A percentile compares a stretch with the other conserved stretches of the same genome.
Evolutionary conservation across 2,797 vertebrate genomes (phyloP).

Genomic region (Manis javanica): DNA sequence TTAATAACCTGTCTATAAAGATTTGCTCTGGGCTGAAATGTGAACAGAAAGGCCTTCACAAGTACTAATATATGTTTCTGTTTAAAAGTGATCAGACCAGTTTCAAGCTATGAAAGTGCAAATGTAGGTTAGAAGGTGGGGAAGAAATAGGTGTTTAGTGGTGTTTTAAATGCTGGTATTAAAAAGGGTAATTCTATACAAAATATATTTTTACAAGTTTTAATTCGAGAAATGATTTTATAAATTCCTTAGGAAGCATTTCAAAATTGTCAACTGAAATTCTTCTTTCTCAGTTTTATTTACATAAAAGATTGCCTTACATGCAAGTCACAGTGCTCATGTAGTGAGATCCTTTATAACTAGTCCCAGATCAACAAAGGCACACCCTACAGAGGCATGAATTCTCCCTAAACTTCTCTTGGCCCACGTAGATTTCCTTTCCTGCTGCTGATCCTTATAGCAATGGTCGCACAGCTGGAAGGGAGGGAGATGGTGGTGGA

Average conservation of each 20-base stretch:
- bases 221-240: conserved; percentile 35
- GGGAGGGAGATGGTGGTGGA: background rate
- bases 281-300: conserved; percentile 28
- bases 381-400: background rate
- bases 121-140: background rate
- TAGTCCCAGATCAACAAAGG: background rate
- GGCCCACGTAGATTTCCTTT: background rate
- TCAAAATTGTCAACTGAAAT: conserved; percentile 54
- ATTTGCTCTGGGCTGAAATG: conserved; percentile 78
- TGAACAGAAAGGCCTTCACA: conserved; percentile 69
- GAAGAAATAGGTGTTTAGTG: conserved; percentile 28
- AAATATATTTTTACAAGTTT: conserved; percentile 52
- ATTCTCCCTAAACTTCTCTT: background rate
- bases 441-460: background rate
- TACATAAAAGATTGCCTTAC: background rate
- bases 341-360: background rate
- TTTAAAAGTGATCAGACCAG: conserved; percentile 54
- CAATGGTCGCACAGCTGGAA: background rate
- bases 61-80: background rate
- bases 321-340: background rate
- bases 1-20: conserved; percentile 80
- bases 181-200: background rate
- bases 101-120: conserved; percentile 71
- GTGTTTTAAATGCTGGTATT: conserved; percentile 40
- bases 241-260: conserved; percentile 50